Evolutionary conservation across 2,888 invertebrate species (phyloP).

Genomic region (Drosophila paucipuncta): DNA sequence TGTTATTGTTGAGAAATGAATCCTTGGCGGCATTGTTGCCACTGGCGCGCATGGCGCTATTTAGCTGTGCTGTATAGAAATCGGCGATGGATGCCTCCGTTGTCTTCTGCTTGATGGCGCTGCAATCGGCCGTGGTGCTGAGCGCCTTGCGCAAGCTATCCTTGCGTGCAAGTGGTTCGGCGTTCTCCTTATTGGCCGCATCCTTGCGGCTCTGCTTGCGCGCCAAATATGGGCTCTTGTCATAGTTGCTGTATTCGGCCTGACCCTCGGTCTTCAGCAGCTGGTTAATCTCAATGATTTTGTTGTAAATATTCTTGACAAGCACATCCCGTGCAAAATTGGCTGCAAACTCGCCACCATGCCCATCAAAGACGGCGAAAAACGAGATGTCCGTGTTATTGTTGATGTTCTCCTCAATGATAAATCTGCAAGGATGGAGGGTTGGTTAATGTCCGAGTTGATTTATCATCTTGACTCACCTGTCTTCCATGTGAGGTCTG

Average conservation of each 20-base stretch:
- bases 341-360: conserved; percentile 97
- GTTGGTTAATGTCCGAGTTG: neutral
- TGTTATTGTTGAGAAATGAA: conserved; percentile 78
- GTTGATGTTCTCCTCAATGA: conserved; percentile 93
- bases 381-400: conserved; percentile 92
- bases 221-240: conserved; percentile 82
- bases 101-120: conserved; percentile 82
- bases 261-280: conserved; percentile 87
- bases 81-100: conserved; percentile 78
- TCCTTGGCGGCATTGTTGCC: conserved; percentile 75
- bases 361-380: conserved; percentile 97
- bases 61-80: conserved; percentile 83
- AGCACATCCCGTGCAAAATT: conserved; percentile 96
- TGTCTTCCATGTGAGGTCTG: conserved; percentile 96
- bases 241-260: conserved; percentile 70
- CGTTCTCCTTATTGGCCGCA: conserved; percentile 82
- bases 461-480: conserved; percentile 84
- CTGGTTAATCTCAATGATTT: conserved; percentile 90
- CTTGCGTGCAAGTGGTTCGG: conserved; percentile 75
- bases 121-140: conserved; percentile 87
- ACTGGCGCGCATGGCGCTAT: conserved; percentile 82
- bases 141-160: conserved; percentile 83
- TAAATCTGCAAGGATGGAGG: conserved; percentile 86
- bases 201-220: conserved; percentile 80
- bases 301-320: conserved; percentile 91